These are phyloP conservation scores for Brachionus koreanus DNA, from an alignment of 1,140 invertebrate genomes.

Conservation along the genomic window DNA sequence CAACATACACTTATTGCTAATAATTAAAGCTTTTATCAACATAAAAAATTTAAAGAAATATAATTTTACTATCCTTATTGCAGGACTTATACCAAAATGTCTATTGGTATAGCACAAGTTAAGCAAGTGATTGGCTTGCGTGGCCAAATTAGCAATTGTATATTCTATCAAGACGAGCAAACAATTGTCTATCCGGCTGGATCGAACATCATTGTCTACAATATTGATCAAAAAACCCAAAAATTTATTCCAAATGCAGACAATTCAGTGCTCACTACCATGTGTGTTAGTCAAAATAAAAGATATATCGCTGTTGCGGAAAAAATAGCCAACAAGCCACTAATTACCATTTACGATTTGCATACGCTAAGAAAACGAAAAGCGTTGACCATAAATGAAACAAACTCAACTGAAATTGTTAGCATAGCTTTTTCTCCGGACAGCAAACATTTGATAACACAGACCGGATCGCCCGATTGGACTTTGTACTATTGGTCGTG, in stretches of 20 bases:
- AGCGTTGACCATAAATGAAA: constrained; percentile 54
- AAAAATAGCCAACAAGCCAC: constrained; percentile 51
- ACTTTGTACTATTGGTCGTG: constrained; percentile 74
- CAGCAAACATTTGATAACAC: constrained; percentile 70
- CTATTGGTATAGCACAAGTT: constrained; percentile 48
- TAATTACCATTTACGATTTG: constrained; percentile 60
- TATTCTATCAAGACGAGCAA: constrained; percentile 59
- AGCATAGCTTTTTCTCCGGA: constrained; percentile 73
- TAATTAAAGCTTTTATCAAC: constrained; percentile 2
- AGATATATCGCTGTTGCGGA: constrained; percentile 55
- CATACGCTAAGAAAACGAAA: constrained; percentile 58
- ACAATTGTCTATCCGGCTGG: constrained; percentile 58
- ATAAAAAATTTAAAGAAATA: neutral
- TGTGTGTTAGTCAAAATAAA: constrained; percentile 58
- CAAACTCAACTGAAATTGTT: constrained; percentile 63
- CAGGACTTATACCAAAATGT: constrained; percentile 61
- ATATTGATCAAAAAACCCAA: constrained; percentile 59
- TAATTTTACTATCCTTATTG: constrained; percentile 52
- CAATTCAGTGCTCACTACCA: constrained; percentile 56
- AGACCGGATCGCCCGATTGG: constrained; percentile 75
- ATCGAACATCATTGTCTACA: constrained; percentile 59
- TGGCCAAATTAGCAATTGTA: constrained; percentile 49
- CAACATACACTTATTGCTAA: constrained; percentile 22
- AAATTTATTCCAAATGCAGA: constrained; percentile 58
- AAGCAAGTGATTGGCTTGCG: constrained; percentile 49